Conservation (phyloP, 2,113 vertebrate species). For the Romanogobio albipinnatus region DNA sequence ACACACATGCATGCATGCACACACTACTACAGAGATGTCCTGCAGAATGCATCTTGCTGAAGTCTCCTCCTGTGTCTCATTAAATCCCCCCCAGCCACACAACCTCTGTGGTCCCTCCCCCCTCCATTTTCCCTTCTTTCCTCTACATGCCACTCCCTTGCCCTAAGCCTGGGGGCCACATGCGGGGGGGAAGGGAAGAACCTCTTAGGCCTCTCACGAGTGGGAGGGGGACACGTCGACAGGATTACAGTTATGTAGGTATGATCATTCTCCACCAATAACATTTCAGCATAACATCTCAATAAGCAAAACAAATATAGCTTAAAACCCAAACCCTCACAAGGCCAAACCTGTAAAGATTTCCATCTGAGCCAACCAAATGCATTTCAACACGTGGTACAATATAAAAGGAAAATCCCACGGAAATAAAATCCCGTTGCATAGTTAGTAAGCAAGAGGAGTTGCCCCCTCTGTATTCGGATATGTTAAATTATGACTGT, state of each 20-base stretch:
- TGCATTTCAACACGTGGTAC: background rate
- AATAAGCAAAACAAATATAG: background rate
- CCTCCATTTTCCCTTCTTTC: conserved; percentile 33
- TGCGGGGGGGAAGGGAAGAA: conserved; percentile 29
- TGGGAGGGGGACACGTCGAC: conserved; percentile 37
- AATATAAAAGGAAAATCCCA: background rate
- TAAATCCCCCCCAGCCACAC: conserved; percentile 52
- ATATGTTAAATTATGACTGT: conserved; percentile 65
- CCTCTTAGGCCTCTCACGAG: conserved; percentile 13
- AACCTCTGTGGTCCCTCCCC: conserved; percentile 26
- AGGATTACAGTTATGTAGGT: conserved; percentile 27
- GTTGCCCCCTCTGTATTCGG: conserved; percentile 27
- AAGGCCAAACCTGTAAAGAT: background rate
- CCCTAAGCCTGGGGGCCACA: conserved; percentile 39
- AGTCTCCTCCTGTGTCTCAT: conserved; percentile 61
- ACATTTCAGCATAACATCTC: background rate
- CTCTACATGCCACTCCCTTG: conserved; percentile 48
- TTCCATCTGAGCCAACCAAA: conserved; percentile 4
- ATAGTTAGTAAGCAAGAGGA: conserved; percentile 46
- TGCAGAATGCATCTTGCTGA: conserved; percentile 44
- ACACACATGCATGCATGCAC: conserved; percentile 18
- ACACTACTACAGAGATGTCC: conserved; percentile 44
- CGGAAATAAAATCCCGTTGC: conserved; percentile 10
- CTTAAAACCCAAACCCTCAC: background rate
- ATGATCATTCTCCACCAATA: background rate